Percentiles rank a stretch among this genome's conserved stretches.
These are phyloP conservation scores for Drosophila grimshawi DNA, from an alignment of 1,140 invertebrate species.

Conservation along the genomic window DNA sequence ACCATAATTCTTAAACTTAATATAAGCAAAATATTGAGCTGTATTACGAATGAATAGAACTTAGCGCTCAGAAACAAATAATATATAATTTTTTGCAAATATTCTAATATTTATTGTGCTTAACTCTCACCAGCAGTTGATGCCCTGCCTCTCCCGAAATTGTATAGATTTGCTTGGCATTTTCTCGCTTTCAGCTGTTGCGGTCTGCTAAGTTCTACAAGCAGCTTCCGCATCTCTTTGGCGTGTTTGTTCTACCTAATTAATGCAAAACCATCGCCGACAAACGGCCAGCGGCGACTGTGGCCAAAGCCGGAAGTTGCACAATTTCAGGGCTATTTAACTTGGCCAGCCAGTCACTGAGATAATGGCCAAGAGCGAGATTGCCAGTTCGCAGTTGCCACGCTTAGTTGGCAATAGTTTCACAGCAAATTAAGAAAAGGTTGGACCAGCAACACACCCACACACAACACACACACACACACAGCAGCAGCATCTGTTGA, in stretches of 20 bases:
- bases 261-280: constrained; percentile 63
- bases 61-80: too few relatives aligned
- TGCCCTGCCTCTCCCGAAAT: background rate
- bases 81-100: too few relatives aligned
- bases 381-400: constrained; percentile 35
- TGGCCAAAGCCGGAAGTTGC: constrained; percentile 64
- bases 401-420: constrained; percentile 80
- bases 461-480: constrained; percentile 12
- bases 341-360: constrained; percentile 36
- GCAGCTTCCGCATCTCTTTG: constrained; percentile 12
- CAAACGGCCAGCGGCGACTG: constrained; percentile 72
- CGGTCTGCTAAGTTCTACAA: constrained; percentile 20
- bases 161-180: background rate
- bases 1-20: too few relatives aligned
- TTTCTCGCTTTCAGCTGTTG: constrained; percentile 24
- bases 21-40: too few relatives aligned
- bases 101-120: background rate
- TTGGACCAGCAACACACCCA: constrained; percentile 54
- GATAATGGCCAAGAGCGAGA: constrained; percentile 33
- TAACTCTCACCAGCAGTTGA: background rate
- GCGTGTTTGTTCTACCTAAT: constrained; percentile 46
- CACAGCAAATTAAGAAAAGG: constrained; percentile 83
- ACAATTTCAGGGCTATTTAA: constrained; percentile 69
- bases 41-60: too few relatives aligned
- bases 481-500: constrained; percentile 40